phyloP scores from a whole-genome alignment of 2,113 vertebrate genomes.

The Pao palembangensis region DNA sequence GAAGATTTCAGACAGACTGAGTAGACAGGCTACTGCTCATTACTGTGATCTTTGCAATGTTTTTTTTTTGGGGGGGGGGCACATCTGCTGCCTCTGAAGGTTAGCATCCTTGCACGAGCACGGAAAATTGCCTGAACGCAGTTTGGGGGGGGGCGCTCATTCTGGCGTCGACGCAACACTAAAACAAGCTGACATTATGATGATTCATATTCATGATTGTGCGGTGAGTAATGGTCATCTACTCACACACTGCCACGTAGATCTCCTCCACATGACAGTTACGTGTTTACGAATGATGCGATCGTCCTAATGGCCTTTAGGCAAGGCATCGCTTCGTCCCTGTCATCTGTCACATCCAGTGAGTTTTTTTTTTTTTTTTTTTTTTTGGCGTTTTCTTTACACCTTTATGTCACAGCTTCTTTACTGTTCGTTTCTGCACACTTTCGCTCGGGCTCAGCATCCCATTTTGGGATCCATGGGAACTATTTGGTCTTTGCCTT shows the following conservation, averaged over 20 bases:
- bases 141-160: neutral
- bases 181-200: neutral
- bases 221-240: slow-evolving; percentile 24
- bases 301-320: slow-evolving; percentile 38
- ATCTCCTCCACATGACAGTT: slow-evolving; percentile 20
- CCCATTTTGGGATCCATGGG: slow-evolving; percentile 47
- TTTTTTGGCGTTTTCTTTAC: slow-evolving; percentile 1
- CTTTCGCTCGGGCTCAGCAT: slow-evolving; percentile 5
- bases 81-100: neutral
- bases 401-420: slow-evolving; percentile 15
- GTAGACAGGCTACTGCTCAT: slow-evolving; percentile 4
- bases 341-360: slow-evolving; percentile 21
- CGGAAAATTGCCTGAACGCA: slow-evolving; percentile 1
- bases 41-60: slow-evolving; percentile 10
- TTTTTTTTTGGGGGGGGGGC: too few relatives aligned
- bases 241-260: slow-evolving; percentile 1
- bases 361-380: neutral
- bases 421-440: slow-evolving; percentile 28
- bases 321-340: slow-evolving; percentile 14
- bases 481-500: slow-evolving; percentile 62
- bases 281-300: slow-evolving; percentile 19
- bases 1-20: slow-evolving; percentile 24
- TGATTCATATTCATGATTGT: slow-evolving; percentile 10
- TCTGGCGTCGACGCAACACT: neutral
- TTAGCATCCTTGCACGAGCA: neutral